Base-by-base conservation (phyloP, 2,113 vertebrate genomes). In the Chauna torquata region DNA sequence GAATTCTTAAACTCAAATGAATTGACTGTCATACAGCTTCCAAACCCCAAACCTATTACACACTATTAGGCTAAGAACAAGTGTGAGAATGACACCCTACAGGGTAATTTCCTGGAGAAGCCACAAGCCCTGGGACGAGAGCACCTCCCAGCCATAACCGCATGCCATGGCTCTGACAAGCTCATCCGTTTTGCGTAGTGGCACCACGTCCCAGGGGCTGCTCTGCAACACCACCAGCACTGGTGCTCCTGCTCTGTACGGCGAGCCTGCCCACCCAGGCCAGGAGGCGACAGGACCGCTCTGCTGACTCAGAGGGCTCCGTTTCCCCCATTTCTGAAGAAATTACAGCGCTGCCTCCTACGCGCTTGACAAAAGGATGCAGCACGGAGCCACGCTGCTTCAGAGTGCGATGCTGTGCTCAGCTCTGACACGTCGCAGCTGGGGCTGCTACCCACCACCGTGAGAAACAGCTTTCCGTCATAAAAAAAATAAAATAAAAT, bases 211-310 rank as follows among this genome's bases (percentile, higher is more conserved):
- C 92, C 80, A 0, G 72, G n/a, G 82, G 42, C 0, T 1, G 5
- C 80, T 82, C 25, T 19, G 36, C 68, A 52, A 16, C 77, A 68
- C 72, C 5, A 4, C 47, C 79, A 5, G 77, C 79, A 45, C 88
- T 40, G 54, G 8, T 7, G 17, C 36, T 87, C 69, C 80, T 45
- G 58, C 66, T 23, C 76, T 61, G 34, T 55, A 11, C 16, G 11
- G 38, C 10, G 11, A 52, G 50, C 50, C 50, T 52, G 24, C 50
- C 24, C 50, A 23, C 50, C 11, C 11, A 38, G n/a, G n/a, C 22
- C 23, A 7, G 44, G 49, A 88, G 20, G n/a, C 62, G 9, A 12
- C 0, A 0, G 15, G 69, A 9, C 12, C 2, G 0, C 68, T 27
- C 30, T 45, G 44, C 45, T 54, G 59, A 36, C 1, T 65, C 27